Evolutionary conservation across 2,113 vertebrate genomes (phyloP).

Genomic region (Calonectris borealis): DNA sequence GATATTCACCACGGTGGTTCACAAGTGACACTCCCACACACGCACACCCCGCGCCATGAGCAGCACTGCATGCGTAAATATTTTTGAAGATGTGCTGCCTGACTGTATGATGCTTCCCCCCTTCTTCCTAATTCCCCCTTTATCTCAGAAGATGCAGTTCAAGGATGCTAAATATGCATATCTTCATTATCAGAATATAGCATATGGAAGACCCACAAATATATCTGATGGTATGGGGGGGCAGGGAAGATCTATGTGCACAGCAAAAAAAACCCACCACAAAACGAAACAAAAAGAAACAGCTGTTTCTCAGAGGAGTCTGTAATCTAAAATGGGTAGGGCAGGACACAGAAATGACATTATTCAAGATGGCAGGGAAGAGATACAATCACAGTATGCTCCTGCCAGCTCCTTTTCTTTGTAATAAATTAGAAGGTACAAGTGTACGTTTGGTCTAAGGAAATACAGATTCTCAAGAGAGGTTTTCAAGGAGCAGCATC

Average conservation of each 20-base stretch:
- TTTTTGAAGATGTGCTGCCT: background rate
- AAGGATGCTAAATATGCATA: background rate
- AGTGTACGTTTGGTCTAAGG: background rate
- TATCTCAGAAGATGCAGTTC: background rate
- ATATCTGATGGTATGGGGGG: background rate
- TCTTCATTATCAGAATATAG: background rate
- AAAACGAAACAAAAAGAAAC: background rate
- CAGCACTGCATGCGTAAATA: fast-evolving
- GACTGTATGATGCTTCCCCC: background rate
- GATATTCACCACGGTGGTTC: background rate
- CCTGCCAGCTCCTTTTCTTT: background rate
- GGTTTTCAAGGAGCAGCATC: background rate
- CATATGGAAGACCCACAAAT: background rate
- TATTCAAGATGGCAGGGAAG: background rate
- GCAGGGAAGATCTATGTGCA: background rate
- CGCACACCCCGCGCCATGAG: fast-evolving
- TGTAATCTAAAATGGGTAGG: background rate
- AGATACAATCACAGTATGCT: background rate
- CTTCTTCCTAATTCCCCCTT: background rate
- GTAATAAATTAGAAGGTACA: background rate
- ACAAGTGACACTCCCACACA: background rate
- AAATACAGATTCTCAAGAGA: background rate
- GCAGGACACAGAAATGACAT: background rate
- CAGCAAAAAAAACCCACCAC: background rate
- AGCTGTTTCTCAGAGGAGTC: background rate